A percentile compares a stretch with the other conserved stretches of the same genome.
Conservation (phyloP, 2,797 vertebrate species). For the Malurus leucopterus region DNA sequence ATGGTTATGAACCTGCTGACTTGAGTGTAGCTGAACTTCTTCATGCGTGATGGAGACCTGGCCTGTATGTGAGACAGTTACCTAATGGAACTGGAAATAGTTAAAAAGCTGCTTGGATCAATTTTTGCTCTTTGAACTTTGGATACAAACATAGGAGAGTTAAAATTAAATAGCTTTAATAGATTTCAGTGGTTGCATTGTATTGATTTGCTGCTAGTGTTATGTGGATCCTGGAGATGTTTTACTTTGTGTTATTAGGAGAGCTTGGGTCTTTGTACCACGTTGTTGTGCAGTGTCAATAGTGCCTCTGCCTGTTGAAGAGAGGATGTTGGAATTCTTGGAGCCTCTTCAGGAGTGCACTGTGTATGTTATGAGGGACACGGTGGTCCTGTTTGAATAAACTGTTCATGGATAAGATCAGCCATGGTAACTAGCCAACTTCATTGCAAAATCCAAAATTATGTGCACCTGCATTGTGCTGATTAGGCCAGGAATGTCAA, state of each 20-base stretch:
- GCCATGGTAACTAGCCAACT: not conserved
- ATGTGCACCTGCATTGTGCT: constrained; percentile 17
- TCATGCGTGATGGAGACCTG: not conserved
- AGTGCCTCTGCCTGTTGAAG: not conserved
- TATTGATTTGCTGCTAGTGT: not conserved
- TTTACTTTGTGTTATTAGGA: not conserved
- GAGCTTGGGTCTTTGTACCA: not conserved
- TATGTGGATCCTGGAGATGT: not conserved
- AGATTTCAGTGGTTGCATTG: not conserved
- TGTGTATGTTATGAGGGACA: not conserved
- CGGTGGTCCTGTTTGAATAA: constrained; percentile 18
- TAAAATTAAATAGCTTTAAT: not conserved
- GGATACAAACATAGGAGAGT: not conserved
- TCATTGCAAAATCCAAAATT: constrained; percentile 25
- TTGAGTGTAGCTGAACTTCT: not conserved
- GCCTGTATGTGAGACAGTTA: not conserved
- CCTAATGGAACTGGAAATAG: not conserved
- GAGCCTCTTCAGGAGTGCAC: not conserved
- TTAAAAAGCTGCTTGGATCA: not conserved
- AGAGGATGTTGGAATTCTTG: constrained; percentile 1
- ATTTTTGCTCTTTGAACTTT: not conserved
- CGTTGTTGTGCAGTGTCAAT: not conserved
- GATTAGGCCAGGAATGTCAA: not conserved
- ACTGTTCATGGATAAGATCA: constrained; percentile 21
- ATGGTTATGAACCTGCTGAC: not conserved